phyloP scores from a whole-genome alignment of 2,113 vertebrate genomes.

The Cygnus atratus region DNA sequence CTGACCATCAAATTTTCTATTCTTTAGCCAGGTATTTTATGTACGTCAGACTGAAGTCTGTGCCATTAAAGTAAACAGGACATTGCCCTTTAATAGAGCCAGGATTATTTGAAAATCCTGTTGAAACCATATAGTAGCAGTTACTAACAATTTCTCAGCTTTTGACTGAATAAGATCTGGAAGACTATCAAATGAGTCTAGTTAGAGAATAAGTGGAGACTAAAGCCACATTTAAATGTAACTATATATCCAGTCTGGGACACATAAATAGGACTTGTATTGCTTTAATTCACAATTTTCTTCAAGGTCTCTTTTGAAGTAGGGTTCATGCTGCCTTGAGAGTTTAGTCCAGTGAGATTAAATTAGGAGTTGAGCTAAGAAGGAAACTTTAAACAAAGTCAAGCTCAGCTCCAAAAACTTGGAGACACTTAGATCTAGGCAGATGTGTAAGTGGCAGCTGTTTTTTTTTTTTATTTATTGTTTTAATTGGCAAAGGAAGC shows the following conservation, averaged over 20 bases:
- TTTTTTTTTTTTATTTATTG: background rate
- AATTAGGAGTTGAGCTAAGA: background rate
- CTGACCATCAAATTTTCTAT: background rate
- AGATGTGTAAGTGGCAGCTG: background rate
- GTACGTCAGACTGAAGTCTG: background rate
- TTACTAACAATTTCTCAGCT: background rate
- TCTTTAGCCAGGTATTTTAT: background rate
- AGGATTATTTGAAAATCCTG: constrained; percentile 17
- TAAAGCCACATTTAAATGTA: background rate
- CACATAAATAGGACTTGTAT: background rate
- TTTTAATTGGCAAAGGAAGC: background rate
- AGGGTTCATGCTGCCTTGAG: background rate
- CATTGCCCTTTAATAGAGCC: background rate
- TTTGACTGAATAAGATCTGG: background rate
- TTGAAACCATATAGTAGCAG: background rate
- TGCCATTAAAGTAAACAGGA: constrained; percentile 7
- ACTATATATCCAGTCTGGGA: background rate
- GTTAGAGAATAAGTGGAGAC: background rate
- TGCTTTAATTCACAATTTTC: background rate
- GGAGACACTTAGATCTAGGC: background rate
- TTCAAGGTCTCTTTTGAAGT: background rate
- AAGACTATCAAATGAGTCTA: constrained; percentile 3
- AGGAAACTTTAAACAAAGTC: background rate
- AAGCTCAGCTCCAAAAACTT: background rate
- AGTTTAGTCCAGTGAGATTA: background rate